phyloP scores from a whole-genome alignment of 2,888 invertebrate species.

The Parochlus steinenii region DNA sequence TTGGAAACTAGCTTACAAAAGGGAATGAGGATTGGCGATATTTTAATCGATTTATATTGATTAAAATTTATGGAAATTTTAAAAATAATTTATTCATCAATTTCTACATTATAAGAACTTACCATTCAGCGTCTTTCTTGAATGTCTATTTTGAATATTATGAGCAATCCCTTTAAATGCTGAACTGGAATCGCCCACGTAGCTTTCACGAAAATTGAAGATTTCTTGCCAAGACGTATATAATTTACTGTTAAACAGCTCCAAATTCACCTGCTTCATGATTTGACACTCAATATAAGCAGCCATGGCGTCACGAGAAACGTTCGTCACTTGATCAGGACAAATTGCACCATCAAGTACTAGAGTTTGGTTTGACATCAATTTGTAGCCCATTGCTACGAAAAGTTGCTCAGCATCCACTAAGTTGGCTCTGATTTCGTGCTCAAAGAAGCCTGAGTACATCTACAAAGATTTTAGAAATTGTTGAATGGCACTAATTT shows the following conservation, averaged over 20 bases:
- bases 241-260: constrained; percentile 41
- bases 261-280: constrained; percentile 54
- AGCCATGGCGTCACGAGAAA: constrained; percentile 69
- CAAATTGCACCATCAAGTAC: constrained; percentile 59
- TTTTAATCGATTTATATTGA: background rate
- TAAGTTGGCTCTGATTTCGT: constrained; percentile 68
- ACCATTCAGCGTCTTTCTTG: constrained; percentile 10
- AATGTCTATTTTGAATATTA: constrained; percentile 21
- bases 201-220: constrained; percentile 26
- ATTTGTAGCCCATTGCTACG: constrained; percentile 66
- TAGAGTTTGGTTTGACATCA: constrained; percentile 34
- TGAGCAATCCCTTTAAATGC: constrained; percentile 24
- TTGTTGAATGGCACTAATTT: background rate
- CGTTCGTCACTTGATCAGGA: constrained; percentile 60
- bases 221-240: constrained; percentile 50
- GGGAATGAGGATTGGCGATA: background rate
- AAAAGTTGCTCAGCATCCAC: constrained; percentile 61
- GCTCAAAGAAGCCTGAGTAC: constrained; percentile 76
- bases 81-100: background rate
- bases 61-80: background rate
- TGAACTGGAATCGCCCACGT: constrained; percentile 22
- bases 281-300: constrained; percentile 82
- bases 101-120: background rate
- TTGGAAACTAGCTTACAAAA: background rate
- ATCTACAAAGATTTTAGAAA: constrained; percentile 36